Base-by-base conservation (phyloP, 2,888 invertebrate species). In the Sminthurinus aureus region DNA sequence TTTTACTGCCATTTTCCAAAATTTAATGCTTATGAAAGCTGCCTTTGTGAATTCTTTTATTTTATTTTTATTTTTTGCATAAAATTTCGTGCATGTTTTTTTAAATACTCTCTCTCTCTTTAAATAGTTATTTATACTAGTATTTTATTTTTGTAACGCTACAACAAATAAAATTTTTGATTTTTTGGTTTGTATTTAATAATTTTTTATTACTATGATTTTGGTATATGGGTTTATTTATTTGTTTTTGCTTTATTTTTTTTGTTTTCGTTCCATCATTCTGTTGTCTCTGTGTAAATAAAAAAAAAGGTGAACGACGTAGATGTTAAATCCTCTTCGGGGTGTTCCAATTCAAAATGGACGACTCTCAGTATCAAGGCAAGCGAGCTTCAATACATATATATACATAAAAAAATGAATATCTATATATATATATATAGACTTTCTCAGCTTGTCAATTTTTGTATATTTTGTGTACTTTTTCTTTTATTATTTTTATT, bases 331-430 rank as follows among this genome's bases (percentile, higher is more conserved):
- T 51, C 76, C 1, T 38, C 76, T 51, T 52, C 81, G 67, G 76
- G 51, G n/a, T 82, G 76, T 24, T 82, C 84, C 81, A 78, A 82
- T 24, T 79, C 84, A 67, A 78, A 82, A 15, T 82, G 84, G 84
- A 84, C 84, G 64, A 84, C 82, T 20, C 67, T 84, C 69, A 82
- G 52, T 79, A 79, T 84, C 78, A 79, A 84, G 82, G 84, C 84
- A 82, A 84, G 82, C 38, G 38, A 38, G 6, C 38, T 38, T 38
- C 38, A 51, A 51, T 51, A 75, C 50, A 38, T 6, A 38, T 38
- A 38, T 38, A 38, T 38, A n/a, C n/a, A n/a, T 38, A 38, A 6
- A 22, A 4, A 24, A 75, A 51, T 50, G 13, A 38, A 38, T 4
- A 38, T 38, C 6, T 6, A 38, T 38, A 38, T 38, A 38, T 38